phyloP scores from a whole-genome alignment of 1,140 invertebrate species.

The Patella vulgata region DNA sequence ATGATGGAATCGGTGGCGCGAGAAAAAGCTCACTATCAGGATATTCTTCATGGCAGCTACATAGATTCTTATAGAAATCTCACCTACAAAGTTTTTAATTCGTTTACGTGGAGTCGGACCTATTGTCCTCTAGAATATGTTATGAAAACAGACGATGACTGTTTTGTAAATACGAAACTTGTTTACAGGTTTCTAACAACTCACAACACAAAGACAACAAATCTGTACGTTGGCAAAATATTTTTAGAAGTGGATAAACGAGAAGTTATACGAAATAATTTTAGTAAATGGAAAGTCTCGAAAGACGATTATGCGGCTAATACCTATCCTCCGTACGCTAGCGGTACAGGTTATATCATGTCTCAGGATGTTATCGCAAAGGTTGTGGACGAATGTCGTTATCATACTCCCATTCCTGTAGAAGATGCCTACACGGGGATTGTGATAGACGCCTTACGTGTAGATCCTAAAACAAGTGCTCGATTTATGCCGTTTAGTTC shows the following conservation, averaged over 20 bases:
- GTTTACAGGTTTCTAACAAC: conserved; percentile 44
- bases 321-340: conserved; percentile 50
- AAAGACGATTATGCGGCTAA: conserved; percentile 32
- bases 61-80: conserved; percentile 54
- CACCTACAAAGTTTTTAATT: conserved; percentile 51
- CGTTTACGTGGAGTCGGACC: conserved; percentile 39
- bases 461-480: conserved; percentile 36
- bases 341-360: conserved; percentile 52
- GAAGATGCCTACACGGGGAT: conserved; percentile 57
- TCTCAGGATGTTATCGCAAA: conserved; percentile 46
- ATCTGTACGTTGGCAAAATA: conserved; percentile 51
- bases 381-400: conserved; percentile 38
- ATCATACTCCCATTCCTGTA: conserved; percentile 43
- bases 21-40: conserved; percentile 35
- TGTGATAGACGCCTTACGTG: conserved; percentile 33
- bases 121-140: conserved; percentile 39
- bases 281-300: conserved; percentile 44
- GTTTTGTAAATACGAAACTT: conserved; percentile 50
- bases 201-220: conserved; percentile 28
- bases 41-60: conserved; percentile 54
- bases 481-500: conserved; percentile 42
- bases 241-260: conserved; percentile 25
- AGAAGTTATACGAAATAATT: conserved; percentile 37
- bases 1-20: conserved; percentile 10
- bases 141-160: conserved; percentile 59